These are phyloP conservation scores for Knipowitschia caucasica DNA, from an alignment of 2,797 vertebrate species.

Conservation along the genomic window DNA sequence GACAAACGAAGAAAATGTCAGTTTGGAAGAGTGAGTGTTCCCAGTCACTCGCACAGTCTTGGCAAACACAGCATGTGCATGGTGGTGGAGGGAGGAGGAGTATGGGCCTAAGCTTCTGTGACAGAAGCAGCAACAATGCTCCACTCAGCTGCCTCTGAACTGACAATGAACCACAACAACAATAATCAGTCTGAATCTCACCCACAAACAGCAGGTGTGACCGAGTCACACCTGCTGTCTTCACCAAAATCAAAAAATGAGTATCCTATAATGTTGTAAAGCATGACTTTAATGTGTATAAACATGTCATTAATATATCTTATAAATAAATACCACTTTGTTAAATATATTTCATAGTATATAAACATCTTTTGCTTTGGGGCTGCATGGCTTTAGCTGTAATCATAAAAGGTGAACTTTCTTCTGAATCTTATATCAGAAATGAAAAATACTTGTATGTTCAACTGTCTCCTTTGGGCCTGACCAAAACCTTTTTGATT, in stretches of 20 bases:
- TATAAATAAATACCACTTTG: too few relatives aligned
- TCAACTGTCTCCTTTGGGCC: background rate
- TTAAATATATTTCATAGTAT: too few relatives aligned
- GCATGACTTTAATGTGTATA: too few relatives aligned
- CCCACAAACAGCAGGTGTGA: slow-evolving; percentile 42
- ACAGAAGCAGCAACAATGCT: slow-evolving; percentile 68
- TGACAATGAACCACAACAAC: slow-evolving; percentile 68
- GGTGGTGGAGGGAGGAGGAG: slow-evolving; percentile 57
- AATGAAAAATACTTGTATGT: background rate
- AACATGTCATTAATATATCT: too few relatives aligned
- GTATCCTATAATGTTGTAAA: too few relatives aligned
- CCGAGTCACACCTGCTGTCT: slow-evolving; percentile 18
- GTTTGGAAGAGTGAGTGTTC: slow-evolving; percentile 36
- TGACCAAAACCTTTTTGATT: background rate
- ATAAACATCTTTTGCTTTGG: too few relatives aligned
- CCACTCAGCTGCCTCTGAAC: slow-evolving; percentile 68
- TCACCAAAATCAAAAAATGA: too few relatives aligned
- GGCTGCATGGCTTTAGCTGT: too few relatives aligned
- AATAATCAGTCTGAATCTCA: slow-evolving; percentile 68
- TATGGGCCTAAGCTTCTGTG: slow-evolving; percentile 71
- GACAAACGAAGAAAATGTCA: slow-evolving; percentile 48
- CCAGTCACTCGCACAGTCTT: slow-evolving; percentile 33
- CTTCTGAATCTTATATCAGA: too few relatives aligned
- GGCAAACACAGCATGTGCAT: slow-evolving; percentile 44
- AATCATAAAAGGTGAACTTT: too few relatives aligned